These are phyloP conservation scores for Troglohyphantes excavatus DNA, from an alignment of 2,888 invertebrate species.

Conservation along the genomic window DNA sequence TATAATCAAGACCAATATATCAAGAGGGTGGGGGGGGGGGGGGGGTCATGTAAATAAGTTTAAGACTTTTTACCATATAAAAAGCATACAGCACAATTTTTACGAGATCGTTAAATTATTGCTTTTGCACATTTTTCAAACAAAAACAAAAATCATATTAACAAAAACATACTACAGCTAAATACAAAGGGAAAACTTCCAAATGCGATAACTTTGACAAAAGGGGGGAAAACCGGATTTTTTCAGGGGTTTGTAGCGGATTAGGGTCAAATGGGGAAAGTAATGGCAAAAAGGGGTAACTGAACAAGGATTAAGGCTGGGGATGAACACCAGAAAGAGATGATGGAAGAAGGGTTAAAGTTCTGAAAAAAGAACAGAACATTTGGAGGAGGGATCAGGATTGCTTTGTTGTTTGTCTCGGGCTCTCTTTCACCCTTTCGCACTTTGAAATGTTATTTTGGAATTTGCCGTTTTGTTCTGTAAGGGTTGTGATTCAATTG, in stretches of 20 bases:
- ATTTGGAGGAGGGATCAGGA: conserved; percentile 16
- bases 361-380: background rate
- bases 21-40: too few relatives aligned
- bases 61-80: too few relatives aligned
- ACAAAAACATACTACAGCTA: conserved; percentile 1
- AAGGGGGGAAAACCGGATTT: background rate
- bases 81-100: too few relatives aligned
- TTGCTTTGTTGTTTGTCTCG: conserved; percentile 11
- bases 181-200: background rate
- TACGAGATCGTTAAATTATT: too few relatives aligned
- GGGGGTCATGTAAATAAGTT: too few relatives aligned
- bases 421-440: background rate
- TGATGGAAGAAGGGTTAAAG: conserved; percentile 16
- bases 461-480: conserved; percentile 7
- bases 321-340: background rate
- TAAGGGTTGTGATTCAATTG: conserved; percentile 14
- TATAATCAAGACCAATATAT: too few relatives aligned
- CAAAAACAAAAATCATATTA: too few relatives aligned
- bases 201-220: conserved; percentile 4
- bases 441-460: background rate
- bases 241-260: conserved; percentile 18
- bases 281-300: conserved; percentile 30
- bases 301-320: background rate
- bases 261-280: conserved; percentile 42
- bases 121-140: background rate